Conservation (phyloP, 2,888 invertebrate genomes). For the Latrodectus hesperus region DNA sequence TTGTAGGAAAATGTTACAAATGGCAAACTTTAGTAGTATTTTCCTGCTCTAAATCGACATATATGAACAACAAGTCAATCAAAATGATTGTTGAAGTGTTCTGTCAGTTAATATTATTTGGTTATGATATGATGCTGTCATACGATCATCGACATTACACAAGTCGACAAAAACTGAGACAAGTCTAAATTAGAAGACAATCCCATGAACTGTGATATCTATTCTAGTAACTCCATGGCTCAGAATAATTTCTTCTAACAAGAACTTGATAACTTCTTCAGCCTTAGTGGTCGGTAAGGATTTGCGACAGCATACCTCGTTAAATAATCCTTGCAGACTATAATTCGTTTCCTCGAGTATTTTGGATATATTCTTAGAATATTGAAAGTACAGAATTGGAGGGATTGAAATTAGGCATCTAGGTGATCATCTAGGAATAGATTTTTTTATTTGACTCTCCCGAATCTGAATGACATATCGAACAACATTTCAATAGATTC, state of each 20-base stretch:
- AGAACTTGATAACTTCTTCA: constrained; percentile 46
- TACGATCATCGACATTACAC: constrained; percentile 9
- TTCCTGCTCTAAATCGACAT: no score
- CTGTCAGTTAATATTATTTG: neutral
- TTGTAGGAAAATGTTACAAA: no score
- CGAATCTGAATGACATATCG: constrained; percentile 15
- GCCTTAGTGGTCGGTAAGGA: constrained; percentile 10
- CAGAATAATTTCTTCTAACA: constrained; percentile 69
- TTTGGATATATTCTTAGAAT: constrained; percentile 65
- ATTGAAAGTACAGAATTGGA: constrained; percentile 43
- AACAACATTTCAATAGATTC: constrained; percentile 10
- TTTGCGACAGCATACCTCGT: constrained; percentile 12
- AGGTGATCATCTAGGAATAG: neutral
- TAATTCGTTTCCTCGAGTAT: constrained; percentile 58
- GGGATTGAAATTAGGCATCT: constrained; percentile 20
- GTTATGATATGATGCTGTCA: neutral
- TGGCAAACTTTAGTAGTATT: no score
- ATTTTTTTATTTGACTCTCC: constrained; percentile 33
- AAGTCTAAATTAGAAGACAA: constrained; percentile 24
- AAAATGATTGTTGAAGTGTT: no score
- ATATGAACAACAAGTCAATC: no score
- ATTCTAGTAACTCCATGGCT: constrained; percentile 66
- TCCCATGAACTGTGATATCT: constrained; percentile 68
- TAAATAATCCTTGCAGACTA: constrained; percentile 62
- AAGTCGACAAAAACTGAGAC: neutral